Evolutionary conservation across 2,888 invertebrate species (phyloP), one percentile per base, ranked within the genome.

Genomic region (Dromius quadrimaculatus): DNA sequence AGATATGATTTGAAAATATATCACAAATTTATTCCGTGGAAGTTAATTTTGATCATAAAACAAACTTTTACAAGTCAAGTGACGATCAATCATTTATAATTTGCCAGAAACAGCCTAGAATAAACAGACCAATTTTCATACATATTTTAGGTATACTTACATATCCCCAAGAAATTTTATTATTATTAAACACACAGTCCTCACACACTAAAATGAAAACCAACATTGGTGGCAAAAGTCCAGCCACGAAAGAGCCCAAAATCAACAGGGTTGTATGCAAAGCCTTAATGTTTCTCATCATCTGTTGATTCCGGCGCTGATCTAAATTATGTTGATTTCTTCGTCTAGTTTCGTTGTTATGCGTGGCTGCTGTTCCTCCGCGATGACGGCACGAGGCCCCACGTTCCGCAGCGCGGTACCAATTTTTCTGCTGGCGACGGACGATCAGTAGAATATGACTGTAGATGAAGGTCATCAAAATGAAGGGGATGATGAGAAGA

Each of bases 221-320:
- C 4, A 87, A 75, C 1, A 86, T 83, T 0, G 87, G 89, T 0
- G 90, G 90, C 79, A 88, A 82, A 87, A 88, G 88, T 0, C 89
- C 88, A 8, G 88, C 76, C 6, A 85, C 77, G 76, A 87, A 88
- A 1, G 84, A 84, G 23, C 89, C 88, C 23, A 89, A 81, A 73
- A 90, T 89, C 57, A 89, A 81, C 28, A 89, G 79, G 0, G 89
- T 89, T 0, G 89, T 89, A 74, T 85, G 82, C 38, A 89, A 83
- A 4, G 89, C 88, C 77, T 87, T 86, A 65, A 85, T 80, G 72
- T 84, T 86, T 13, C 83, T 81, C 71, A 83, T 82, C 76, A 84
- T 79, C 73, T 82, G 45, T 34, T 71, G 69, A 4, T 71, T 62
- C 0, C 41, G 6, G 3, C 38, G 38, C 1, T 20, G 20, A 9